phyloP scores from a whole-genome alignment of 2,888 invertebrate species.

The Sphaerophoria taeniata region DNA sequence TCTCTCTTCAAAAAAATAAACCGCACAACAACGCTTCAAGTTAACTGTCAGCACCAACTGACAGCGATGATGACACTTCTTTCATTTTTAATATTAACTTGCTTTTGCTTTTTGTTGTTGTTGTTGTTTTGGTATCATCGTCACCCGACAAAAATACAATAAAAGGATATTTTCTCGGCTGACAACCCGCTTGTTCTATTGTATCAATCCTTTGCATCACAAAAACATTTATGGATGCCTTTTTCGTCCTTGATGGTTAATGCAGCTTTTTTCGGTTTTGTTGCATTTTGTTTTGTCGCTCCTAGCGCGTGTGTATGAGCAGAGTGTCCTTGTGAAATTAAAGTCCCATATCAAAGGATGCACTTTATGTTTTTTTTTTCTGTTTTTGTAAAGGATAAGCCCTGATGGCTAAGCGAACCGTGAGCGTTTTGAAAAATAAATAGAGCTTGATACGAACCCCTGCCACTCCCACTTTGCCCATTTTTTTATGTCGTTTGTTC shows the following conservation, averaged over 20 bases:
- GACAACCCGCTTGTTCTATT: background rate
- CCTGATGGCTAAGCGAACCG: conserved; percentile 36
- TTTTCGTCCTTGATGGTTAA: conserved; percentile 39
- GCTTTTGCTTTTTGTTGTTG: conserved; percentile 10
- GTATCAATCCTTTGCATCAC: background rate
- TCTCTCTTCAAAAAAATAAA: conserved; percentile 27
- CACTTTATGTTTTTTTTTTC: conserved; percentile 15
- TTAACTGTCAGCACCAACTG: conserved; percentile 67
- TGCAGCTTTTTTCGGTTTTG: conserved; percentile 39
- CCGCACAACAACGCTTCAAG: conserved; percentile 54
- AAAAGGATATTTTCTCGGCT: no score
- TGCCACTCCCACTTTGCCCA: conserved; percentile 29
- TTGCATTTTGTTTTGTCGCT: conserved; percentile 2
- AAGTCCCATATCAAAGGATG: conserved; percentile 40
- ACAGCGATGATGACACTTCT: conserved; percentile 69
- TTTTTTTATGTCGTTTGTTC: conserved; percentile 50
- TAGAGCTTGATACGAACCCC: conserved; percentile 49
- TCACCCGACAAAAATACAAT: conserved; percentile 22
- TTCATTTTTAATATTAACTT: conserved; percentile 65
- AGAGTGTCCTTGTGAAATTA: conserved; percentile 53
- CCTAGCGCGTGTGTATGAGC: background rate
- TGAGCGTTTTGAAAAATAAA: conserved; percentile 69
- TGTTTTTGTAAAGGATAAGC: conserved; percentile 10
- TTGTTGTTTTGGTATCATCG: background rate
- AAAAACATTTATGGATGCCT: background rate